Conservation (phyloP, 2,888 invertebrate species). For the Drosophila falleni region DNA sequence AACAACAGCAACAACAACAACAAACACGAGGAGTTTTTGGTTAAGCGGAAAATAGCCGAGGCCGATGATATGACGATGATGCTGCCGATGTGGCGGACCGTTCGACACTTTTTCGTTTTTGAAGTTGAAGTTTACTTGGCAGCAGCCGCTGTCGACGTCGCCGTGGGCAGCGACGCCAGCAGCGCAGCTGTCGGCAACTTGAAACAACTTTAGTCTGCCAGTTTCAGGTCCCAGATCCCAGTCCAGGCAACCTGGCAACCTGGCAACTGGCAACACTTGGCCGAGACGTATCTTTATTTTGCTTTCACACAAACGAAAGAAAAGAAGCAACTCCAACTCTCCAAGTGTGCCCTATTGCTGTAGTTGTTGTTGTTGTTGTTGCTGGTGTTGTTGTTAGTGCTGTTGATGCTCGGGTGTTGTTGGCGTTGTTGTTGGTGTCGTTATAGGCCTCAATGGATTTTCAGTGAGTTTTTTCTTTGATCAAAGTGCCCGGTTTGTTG, state of each 20-base stretch:
- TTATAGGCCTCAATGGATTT: conserved; percentile 80
- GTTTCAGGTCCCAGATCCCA: conserved; percentile 57
- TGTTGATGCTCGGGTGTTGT: conserved; percentile 51
- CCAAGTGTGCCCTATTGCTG: conserved; percentile 64
- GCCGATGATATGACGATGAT: conserved; percentile 67
- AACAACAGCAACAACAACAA: conserved; percentile 32
- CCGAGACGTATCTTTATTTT: conserved; percentile 79
- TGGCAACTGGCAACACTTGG: conserved; percentile 70
- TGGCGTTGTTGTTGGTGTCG: conserved; percentile 56
- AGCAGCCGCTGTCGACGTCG: conserved; percentile 44
- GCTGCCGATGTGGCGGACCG: conserved; percentile 63
- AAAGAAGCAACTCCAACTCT: conserved; percentile 40
- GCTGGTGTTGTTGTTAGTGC: conserved; percentile 18
- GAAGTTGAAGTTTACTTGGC: conserved; percentile 72
- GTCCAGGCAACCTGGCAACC: conserved; percentile 53
- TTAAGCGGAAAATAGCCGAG: conserved; percentile 78
- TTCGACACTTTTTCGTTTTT: conserved; percentile 77
- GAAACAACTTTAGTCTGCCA: conserved; percentile 73
- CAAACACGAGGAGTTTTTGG: conserved; percentile 67
- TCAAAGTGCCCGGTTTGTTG: conserved; percentile 75
- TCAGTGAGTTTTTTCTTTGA: conserved; percentile 76
- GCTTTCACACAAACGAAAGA: conserved; percentile 63
- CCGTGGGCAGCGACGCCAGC: conserved; percentile 58
- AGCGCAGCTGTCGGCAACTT: conserved; percentile 74
- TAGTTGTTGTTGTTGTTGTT: conserved; percentile 39